Conservation (phyloP, 2,113 vertebrate species). For the Lasiurus borealis region DNA sequence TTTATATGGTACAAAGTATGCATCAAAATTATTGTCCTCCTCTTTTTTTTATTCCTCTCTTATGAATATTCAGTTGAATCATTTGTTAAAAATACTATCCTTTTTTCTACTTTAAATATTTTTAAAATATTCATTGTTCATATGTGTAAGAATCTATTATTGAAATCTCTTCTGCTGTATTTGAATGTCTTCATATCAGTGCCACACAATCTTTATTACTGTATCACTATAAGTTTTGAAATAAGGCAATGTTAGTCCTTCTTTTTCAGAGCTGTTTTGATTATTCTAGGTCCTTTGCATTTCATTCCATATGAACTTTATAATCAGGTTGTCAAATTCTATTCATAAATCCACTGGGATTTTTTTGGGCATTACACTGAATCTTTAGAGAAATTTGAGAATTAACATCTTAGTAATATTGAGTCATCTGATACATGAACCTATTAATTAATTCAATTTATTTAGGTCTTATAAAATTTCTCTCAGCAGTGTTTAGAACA, state of each 20-base stretch:
- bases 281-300: background rate
- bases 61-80: background rate
- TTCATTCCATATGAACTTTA: slow-evolving; percentile 20
- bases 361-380: background rate
- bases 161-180: background rate
- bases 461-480: background rate
- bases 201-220: slow-evolving; percentile 2
- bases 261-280: slow-evolving; percentile 13
- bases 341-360: background rate
- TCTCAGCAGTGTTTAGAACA: background rate
- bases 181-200: background rate
- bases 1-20: background rate
- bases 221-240: slow-evolving; percentile 8
- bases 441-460: background rate
- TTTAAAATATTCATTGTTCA: background rate
- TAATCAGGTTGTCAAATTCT: background rate
- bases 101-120: background rate
- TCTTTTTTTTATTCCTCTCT: background rate
- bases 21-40: background rate
- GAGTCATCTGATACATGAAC: background rate
- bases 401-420: background rate
- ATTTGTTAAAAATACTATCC: slow-evolving; percentile 19
- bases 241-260: background rate
- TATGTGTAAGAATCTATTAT: background rate
- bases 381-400: slow-evolving; percentile 12